phyloP scores from a whole-genome alignment of 2,797 vertebrate species.

The Peromyscus aztecus region DNA sequence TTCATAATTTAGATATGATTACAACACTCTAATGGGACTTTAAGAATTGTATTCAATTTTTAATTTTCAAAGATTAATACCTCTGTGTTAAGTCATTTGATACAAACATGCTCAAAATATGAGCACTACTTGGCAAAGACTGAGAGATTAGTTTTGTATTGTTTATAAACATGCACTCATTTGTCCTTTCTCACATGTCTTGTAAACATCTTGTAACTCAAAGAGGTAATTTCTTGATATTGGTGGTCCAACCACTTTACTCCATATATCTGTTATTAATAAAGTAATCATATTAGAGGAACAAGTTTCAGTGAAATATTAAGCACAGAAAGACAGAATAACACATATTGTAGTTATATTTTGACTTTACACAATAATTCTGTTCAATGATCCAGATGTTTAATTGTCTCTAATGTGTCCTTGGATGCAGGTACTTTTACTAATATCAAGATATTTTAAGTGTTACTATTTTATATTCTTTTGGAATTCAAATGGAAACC shows the following conservation, averaged over 20 bases:
- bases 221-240: slow-evolving; percentile 65
- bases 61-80: slow-evolving; percentile 5
- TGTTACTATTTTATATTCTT: slow-evolving; percentile 78
- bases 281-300: slow-evolving; percentile 72
- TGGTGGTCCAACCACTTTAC: background rate
- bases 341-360: slow-evolving; percentile 61
- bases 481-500: slow-evolving; percentile 78
- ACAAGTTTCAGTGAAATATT: slow-evolving; percentile 59
- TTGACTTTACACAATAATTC: slow-evolving; percentile 70
- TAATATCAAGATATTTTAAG: slow-evolving; percentile 70
- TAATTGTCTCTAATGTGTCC: slow-evolving; percentile 69
- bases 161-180: background rate
- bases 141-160: slow-evolving; percentile 26
- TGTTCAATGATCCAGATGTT: slow-evolving; percentile 77
- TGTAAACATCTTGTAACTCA: background rate
- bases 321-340: slow-evolving; percentile 53
- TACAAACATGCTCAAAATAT: background rate
- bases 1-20: slow-evolving; percentile 33
- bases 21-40: slow-evolving; percentile 6
- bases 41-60: slow-evolving; percentile 58
- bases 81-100: slow-evolving; percentile 11
- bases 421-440: slow-evolving; percentile 64
- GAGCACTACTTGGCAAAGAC: background rate
- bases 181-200: slow-evolving; percentile 25
- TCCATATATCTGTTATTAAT: slow-evolving; percentile 65